Conservation (phyloP, 2,113 vertebrate species). For the Ursus arctos region DNA sequence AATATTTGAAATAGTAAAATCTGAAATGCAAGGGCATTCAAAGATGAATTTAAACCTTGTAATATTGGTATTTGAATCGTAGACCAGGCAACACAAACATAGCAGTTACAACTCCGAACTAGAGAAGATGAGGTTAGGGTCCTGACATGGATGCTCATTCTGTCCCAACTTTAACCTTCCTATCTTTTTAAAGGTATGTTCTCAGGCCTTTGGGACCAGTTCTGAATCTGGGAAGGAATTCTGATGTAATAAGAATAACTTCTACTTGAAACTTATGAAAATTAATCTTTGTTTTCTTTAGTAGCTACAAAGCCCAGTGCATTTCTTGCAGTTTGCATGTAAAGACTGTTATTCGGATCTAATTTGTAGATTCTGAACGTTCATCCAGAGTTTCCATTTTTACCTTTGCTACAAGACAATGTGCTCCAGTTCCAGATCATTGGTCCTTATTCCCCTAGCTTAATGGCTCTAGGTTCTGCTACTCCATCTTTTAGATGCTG, state of each 20-base stretch:
- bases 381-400: background rate
- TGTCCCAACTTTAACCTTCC: background rate
- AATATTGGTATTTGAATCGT: background rate
- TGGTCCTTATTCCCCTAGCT: background rate
- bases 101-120: background rate
- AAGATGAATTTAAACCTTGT: background rate
- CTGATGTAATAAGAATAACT: background rate
- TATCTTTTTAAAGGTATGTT: background rate
- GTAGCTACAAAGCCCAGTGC: background rate
- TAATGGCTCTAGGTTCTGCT: constrained; percentile 1
- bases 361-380: background rate
- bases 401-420: background rate
- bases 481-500: background rate
- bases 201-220: background rate
- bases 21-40: background rate
- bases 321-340: background rate
- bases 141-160: background rate
- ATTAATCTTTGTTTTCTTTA: background rate
- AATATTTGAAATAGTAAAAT: constrained; percentile 9
- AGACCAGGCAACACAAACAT: background rate
- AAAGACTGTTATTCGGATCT: constrained; percentile 1
- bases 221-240: background rate
- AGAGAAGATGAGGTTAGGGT: background rate
- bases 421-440: background rate
- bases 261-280: constrained; percentile 1